Evolutionary conservation across 2,888 invertebrate species (phyloP), one percentile per base, ranked within the genome.

Genomic region (Euplexia lucipara): DNA sequence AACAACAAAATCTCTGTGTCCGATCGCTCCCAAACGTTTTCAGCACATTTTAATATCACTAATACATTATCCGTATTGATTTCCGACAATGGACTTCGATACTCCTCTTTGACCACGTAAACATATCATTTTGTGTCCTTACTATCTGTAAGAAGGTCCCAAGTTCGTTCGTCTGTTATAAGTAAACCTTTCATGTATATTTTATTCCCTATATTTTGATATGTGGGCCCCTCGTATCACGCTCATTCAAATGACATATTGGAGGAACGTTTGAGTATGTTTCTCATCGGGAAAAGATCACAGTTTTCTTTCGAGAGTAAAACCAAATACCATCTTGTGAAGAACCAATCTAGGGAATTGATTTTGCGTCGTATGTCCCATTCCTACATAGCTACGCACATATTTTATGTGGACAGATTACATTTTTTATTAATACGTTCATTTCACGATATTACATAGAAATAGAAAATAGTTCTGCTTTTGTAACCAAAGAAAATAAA

Each of bases 181-280:
- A 92, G 91, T 90, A 90, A 92, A 92, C 91, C 92, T 92, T 94
- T 93, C 90, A 92, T 92, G 91, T 93, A 91, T 92, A 91, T 92
- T 93, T 93, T 92, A 92, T 91, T 92, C 86, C 85, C 86, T 87
- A 91, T 91, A 92, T 92, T 91, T 90, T 89, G 89, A 91, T 91
- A 90, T 89, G 88, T 81, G 88, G 87, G 88, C 83, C 85, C 86
- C 89, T 89, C 90, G 89, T 90, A 92, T 91, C 87, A 87, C 88
- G 88, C 89, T 91, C 91, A 92, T 93, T 92, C 90, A 90, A 91
- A 92, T 93, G 92, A 93, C 92, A 93, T 93, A 94, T 94, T 91
- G 91, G 88, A 89, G 88, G 87, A 91, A 90, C 91, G 90, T 91
- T 92, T 90, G 84, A 88, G 88, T 88, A 88, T 88, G 86, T 88